Evolutionary conservation across 2,888 invertebrate genomes (phyloP).

Genomic region (Himalopsyche anomala): DNA sequence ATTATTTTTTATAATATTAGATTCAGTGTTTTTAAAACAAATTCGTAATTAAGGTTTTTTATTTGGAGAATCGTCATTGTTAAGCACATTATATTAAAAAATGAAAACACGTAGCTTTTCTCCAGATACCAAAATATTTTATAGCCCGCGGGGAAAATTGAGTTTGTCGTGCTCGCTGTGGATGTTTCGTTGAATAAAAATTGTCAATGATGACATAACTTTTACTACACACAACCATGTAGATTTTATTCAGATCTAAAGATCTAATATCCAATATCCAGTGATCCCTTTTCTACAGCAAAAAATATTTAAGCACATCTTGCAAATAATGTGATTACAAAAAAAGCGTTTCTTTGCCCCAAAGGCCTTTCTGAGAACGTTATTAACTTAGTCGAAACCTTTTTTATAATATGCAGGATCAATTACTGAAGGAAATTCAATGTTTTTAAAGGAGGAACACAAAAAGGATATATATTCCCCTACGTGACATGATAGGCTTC

Average conservation of each 20-base stretch:
- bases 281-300: neutral
- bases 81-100: too few species aligned
- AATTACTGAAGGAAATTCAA: constrained; percentile 26
- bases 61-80: too few species aligned
- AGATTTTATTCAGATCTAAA: neutral
- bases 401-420: constrained; percentile 34
- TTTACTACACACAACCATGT: neutral
- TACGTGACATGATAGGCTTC: constrained; percentile 8
- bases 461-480: constrained; percentile 19
- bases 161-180: too few species aligned
- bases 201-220: too few species aligned
- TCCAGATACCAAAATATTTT: too few species aligned
- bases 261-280: neutral
- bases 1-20: too few species aligned
- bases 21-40: too few species aligned
- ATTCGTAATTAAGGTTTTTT: too few species aligned
- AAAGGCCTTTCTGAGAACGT: constrained; percentile 38
- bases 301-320: constrained; percentile 30
- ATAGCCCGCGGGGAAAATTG: too few species aligned
- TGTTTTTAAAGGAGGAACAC: constrained; percentile 5
- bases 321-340: constrained; percentile 7
- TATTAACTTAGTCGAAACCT: constrained; percentile 44
- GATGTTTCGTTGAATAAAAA: too few species aligned
- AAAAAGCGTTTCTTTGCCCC: constrained; percentile 41
- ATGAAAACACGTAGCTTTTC: too few species aligned